Conservation (phyloP, 2,113 vertebrate species). For the Barnardius zonarius region DNA sequence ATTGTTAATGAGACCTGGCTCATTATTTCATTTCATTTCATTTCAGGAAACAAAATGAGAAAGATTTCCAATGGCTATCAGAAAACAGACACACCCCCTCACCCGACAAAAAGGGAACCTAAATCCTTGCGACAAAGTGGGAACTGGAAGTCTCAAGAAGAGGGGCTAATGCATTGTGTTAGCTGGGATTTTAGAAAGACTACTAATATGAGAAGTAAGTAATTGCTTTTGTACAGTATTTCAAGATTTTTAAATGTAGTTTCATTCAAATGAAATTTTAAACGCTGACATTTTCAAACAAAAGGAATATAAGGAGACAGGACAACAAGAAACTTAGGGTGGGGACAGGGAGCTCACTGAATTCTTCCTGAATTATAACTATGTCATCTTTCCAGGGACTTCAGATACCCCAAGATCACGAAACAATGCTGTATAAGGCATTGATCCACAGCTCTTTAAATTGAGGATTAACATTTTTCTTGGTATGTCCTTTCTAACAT, state of each 20-base stretch:
- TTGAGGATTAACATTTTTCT: not conserved
- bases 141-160: not conserved
- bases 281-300: not conserved
- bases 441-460: not conserved
- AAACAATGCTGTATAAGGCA: not conserved
- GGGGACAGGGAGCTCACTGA: fast-evolving
- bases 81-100: not conserved
- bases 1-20: not conserved
- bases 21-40: too few relatives aligned
- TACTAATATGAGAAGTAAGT: not conserved
- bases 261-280: not conserved
- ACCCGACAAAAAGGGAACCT: not conserved
- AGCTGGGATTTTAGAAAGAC: not conserved
- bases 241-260: not conserved
- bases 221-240: not conserved
- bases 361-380: not conserved
- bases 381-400: not conserved
- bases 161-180: not conserved
- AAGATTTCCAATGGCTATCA: not conserved
- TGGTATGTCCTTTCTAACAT: not conserved
- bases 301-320: not conserved
- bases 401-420: not conserved
- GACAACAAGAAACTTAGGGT: not conserved
- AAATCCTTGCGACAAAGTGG: not conserved
- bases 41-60: not conserved